Percentiles rank a stretch among this genome's conserved stretches.
These are phyloP conservation scores for Tromatobia lineatoria DNA, from an alignment of 2,888 invertebrate species.

Conservation along the genomic window DNA sequence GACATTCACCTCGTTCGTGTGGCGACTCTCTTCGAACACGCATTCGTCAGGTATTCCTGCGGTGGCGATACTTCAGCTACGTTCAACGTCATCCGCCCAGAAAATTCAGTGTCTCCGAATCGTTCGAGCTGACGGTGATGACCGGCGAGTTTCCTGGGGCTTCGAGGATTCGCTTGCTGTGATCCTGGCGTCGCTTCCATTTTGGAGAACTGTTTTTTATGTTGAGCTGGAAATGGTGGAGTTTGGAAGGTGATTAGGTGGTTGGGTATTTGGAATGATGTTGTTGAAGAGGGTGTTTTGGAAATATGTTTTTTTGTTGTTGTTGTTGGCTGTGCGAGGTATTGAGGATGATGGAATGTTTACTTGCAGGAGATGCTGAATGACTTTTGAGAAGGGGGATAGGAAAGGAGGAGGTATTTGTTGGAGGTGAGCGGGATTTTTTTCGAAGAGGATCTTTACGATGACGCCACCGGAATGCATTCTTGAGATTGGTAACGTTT, in stretches of 20 bases:
- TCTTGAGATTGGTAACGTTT: conserved; percentile 95
- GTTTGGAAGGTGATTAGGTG: neutral
- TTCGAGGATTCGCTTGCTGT: neutral
- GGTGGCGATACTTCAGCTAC: conserved; percentile 10
- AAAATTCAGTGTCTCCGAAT: neutral
- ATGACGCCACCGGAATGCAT: conserved; percentile 95
- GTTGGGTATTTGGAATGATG: neutral
- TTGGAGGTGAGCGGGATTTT: neutral
- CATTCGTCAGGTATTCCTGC: conserved; percentile 54
- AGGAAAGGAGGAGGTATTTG: neutral
- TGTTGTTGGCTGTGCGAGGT: too few relatives aligned
- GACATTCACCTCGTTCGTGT: conserved; percentile 80
- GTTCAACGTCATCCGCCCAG: neutral
- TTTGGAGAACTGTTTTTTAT: neutral
- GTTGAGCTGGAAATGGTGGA: neutral
- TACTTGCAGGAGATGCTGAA: conserved; percentile 41
- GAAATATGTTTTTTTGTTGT: too few relatives aligned
- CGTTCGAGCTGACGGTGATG: neutral
- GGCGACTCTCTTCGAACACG: conserved; percentile 56
- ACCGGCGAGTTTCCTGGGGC: neutral
- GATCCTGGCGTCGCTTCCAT: neutral
- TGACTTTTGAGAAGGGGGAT: neutral
- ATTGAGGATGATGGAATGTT: too few relatives aligned
- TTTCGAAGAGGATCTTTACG: conserved; percentile 77
- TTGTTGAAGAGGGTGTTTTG: too few relatives aligned